Evolutionary conservation across 2,797 vertebrate species (phyloP), one percentile per base, ranked within the genome.

Genomic region (Catharus ustulatus): DNA sequence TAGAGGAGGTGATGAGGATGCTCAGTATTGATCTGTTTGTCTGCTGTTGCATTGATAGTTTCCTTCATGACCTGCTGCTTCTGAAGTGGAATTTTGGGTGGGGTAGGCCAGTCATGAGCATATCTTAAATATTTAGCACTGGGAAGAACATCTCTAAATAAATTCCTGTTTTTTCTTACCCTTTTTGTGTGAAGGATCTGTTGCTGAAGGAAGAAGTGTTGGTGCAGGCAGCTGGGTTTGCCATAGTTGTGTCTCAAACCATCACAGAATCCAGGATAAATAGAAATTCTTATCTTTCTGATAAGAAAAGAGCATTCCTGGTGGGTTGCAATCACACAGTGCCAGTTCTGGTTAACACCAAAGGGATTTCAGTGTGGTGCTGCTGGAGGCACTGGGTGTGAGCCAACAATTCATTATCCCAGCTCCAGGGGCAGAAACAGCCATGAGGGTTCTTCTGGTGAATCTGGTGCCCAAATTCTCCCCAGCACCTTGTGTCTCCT

Each of bases 291-390:
- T 10, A 1, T 8, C 6, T 46, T 69, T 40, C n/a, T 86, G 55
- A 8, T 40, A 6, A 62, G 59, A 29, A 45, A 38, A 15, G 42
- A 66, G 18, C 14, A 1, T 66, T 90, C 48, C 63, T 77, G 72
- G 15, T 5, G 15, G 30, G 8, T 73, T n/a, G 0, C 26, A 30
- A 4, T 17, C 9, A 2, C 19, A 9, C 32, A 45, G 26, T 15
- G 1, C 20, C 32, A 7, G 20, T 26, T 73, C 42, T 52, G 69
- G 30, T 24, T 22, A 24, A 8, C 22, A 42, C n/a, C 49, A 32
- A 5, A 17, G 17, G 21, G 5, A 15, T 75, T 57, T 69, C 29
- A 26, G 1, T 0, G 0, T 30, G 38, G 1, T 30, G 30, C 7
- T 22, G 63, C 48, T 73, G 73, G 52, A 59, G 59, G 34, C 49